Evolutionary conservation across 2,113 vertebrate genomes (phyloP).

Genomic region (Heteronetta atricapilla): DNA sequence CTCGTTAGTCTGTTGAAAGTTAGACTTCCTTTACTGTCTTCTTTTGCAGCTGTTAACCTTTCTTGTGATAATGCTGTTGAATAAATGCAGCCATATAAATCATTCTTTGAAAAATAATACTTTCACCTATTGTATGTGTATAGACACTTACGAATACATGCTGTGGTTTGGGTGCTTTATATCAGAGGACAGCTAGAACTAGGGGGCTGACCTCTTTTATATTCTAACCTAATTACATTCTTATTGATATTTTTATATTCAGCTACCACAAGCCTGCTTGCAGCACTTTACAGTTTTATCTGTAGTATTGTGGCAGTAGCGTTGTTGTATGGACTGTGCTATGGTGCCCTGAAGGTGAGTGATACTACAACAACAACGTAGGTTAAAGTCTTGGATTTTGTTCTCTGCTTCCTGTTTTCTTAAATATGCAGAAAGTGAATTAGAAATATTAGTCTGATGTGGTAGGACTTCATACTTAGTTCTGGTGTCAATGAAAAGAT

Average conservation of each 20-base stretch:
- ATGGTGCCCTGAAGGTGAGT: conserved; percentile 95
- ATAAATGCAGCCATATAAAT: not conserved
- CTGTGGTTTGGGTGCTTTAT: not conserved
- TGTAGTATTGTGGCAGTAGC: conserved; percentile 94
- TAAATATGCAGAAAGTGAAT: not conserved
- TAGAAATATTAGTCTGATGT: not conserved
- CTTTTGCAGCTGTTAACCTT: not conserved
- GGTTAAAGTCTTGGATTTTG: not conserved
- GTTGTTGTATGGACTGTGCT: conserved; percentile 94
- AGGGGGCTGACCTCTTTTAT: not conserved
- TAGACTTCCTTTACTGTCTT: accelerated
- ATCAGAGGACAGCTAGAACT: not conserved
- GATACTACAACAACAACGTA: not conserved
- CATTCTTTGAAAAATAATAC: not conserved
- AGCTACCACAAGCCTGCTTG: conserved; percentile 96
- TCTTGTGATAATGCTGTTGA: not conserved
- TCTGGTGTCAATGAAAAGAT: not conserved
- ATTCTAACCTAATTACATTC: not conserved
- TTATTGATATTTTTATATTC: not conserved
- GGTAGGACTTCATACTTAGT: not conserved
- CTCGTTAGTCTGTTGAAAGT: not conserved
- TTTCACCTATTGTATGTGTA: too few relatives aligned
- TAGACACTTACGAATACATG: not conserved
- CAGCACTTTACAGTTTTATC: conserved; percentile 93
- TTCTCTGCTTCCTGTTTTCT: not conserved